phyloP scores from a whole-genome alignment of 2,113 vertebrate species.

The Epinephelus lanceolatus region DNA sequence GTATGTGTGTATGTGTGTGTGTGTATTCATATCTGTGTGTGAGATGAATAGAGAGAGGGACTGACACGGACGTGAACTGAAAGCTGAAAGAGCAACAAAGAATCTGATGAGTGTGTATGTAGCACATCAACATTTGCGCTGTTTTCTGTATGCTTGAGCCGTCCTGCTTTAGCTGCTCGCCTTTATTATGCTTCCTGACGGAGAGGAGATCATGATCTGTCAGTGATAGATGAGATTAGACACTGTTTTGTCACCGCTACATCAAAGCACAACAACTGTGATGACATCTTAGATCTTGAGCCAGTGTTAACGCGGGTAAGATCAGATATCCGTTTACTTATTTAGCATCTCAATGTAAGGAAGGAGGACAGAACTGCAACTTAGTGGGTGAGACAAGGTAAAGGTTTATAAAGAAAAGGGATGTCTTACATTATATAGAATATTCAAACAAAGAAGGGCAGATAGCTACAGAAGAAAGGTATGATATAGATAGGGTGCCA shows the following conservation, averaged over 20 bases:
- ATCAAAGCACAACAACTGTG: slow-evolving; percentile 24
- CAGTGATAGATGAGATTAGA: slow-evolving; percentile 39
- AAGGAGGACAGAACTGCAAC: not conserved
- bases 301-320: slow-evolving; percentile 16
- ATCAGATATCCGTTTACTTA: slow-evolving; percentile 19
- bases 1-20: not conserved
- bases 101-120: not conserved
- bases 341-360: slow-evolving; percentile 29
- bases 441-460: not conserved
- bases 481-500: not conserved
- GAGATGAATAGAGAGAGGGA: slow-evolving; percentile 7
- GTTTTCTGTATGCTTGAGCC: not conserved
- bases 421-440: not conserved
- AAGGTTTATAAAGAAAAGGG: not conserved
- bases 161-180: not conserved
- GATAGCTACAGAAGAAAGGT: too few relatives aligned
- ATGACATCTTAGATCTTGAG: slow-evolving; percentile 27
- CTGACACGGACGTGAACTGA: not conserved
- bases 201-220: slow-evolving; percentile 29
- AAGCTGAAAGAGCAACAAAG: not conserved
- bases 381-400: not conserved
- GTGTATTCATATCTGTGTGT: slow-evolving; percentile 9
- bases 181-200: not conserved
- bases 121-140: not conserved
- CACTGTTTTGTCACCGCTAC: not conserved